A percentile compares a stretch with the other conserved stretches of the same genome.
Evolutionary conservation across 2,113 vertebrate genomes (phyloP).

Genomic region (Macroglossus sobrinus): DNA sequence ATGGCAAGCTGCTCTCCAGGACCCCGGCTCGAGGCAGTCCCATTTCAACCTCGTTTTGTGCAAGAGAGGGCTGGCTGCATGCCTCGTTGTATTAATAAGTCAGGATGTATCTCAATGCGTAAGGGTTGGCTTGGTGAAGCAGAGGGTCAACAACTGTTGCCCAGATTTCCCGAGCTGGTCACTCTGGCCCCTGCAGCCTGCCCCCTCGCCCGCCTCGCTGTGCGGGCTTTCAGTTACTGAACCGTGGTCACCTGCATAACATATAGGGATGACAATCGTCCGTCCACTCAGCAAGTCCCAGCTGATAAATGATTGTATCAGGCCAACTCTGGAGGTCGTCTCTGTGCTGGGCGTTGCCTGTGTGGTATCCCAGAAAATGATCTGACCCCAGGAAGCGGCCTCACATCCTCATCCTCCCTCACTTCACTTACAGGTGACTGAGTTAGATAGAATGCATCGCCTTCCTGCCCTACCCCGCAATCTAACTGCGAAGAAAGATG

Average conservation of each 20-base stretch:
- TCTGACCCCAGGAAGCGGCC: fast-evolving
- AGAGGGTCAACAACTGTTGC: neutral
- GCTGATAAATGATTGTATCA: neutral
- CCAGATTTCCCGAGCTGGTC: neutral
- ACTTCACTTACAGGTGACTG: neutral
- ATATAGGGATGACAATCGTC: too few relatives aligned
- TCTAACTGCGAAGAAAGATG: neutral
- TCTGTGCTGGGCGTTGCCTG: too few relatives aligned
- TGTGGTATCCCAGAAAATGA: too few relatives aligned
- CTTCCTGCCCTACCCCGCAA: fast-evolving
- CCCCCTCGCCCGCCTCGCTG: neutral
- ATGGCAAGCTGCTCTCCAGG: neutral
- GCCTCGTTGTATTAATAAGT: neutral
- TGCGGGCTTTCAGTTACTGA: neutral
- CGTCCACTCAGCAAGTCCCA: neutral
- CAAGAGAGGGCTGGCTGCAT: neutral
- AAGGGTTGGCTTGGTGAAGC: neutral
- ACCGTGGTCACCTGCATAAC: too few relatives aligned
- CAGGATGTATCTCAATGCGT: neutral
- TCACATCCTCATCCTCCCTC: fast-evolving
- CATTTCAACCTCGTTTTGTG: neutral
- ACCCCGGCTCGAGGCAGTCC: neutral
- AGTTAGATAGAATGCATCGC: too few relatives aligned
- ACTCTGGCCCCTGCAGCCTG: neutral
- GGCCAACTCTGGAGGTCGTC: neutral